Base-by-base conservation (phyloP, 2,113 vertebrate genomes). In the Paralichthys olivaceus region DNA sequence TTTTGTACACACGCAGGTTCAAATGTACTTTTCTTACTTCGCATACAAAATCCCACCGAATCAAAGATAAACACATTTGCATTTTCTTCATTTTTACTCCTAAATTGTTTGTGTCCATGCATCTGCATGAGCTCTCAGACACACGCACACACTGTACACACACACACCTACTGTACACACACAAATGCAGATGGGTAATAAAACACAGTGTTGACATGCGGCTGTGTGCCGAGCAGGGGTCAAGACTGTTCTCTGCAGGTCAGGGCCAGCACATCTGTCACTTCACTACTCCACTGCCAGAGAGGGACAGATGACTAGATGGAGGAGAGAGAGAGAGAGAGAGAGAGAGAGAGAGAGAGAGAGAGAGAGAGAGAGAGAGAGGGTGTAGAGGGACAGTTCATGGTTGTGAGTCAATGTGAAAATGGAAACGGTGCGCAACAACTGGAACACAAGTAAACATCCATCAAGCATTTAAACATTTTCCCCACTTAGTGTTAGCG, bases 181-280 rank as follows among this genome's bases (percentile, higher is more conserved):
- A 22, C 67, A 64, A 63, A 69, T 65, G 68, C 19, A 60, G 51
- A 47, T 78, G 61, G 59, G 25, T 74, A 77, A 84, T 67, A 62
- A 68, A 69, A 65, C n/a, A 2, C 69, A 26, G 78, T 70, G 72
- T 64, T 78, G 76, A 64, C 69, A 65, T 77, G 75, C 1, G 7
- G 61, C 75, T 77, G 67, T 72, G 72, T 68, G 75, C 62, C 54
- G 12, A 85, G 65, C 67, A 25, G 60, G 56, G 89, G 80, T 81
- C 71, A 77, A 72, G 76, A 77, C 79, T 75, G 72, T 75, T 77
- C 85, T 85, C 71, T 32, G 62, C 74, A 73, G 83, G 71, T 87
- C 79, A 81, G 58, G 54, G 14, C 75, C 71, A 63, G 56, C 74
- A 84, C 87, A 90, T 87, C 89, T 90, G 89, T 87, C 79, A 66